Conservation (phyloP, 2,797 vertebrate species). For the Danio albolineatus region DNA sequence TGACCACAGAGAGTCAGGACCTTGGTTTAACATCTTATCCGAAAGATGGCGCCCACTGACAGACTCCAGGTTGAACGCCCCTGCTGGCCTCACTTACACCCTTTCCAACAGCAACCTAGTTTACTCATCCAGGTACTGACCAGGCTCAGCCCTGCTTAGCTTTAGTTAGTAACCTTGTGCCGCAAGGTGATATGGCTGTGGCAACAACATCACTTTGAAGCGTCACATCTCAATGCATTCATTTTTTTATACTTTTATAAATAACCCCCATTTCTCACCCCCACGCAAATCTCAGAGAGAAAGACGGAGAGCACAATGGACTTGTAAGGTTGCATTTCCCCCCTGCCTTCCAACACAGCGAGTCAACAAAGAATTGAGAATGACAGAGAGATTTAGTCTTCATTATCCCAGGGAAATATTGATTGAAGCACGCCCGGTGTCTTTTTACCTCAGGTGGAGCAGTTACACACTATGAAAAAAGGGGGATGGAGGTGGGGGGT, state of each 20-base stretch:
- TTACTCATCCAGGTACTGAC: no score
- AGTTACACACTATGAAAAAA: constrained; percentile 68
- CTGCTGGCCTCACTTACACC: no score
- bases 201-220: constrained; percentile 73
- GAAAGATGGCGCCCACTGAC: no score
- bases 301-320: constrained; percentile 74
- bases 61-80: no score
- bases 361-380: constrained; percentile 76
- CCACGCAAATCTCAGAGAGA: constrained; percentile 58
- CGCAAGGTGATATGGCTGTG: constrained; percentile 12
- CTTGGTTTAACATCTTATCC: no score
- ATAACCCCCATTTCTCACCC: constrained; percentile 79
- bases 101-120: no score
- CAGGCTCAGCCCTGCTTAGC: no score
- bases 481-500: constrained; percentile 61
- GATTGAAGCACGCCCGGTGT: constrained; percentile 75
- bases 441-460: constrained; percentile 77
- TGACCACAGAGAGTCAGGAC: no score
- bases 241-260: constrained; percentile 85
- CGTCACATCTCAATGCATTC: constrained; percentile 78
- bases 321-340: constrained; percentile 81
- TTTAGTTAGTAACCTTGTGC: no score
- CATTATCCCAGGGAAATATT: constrained; percentile 83
- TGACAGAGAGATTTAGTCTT: constrained; percentile 85
- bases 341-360: constrained; percentile 74